Conservation (phyloP, 2,113 vertebrate genomes). For the Oreotrochilus melanogaster region DNA sequence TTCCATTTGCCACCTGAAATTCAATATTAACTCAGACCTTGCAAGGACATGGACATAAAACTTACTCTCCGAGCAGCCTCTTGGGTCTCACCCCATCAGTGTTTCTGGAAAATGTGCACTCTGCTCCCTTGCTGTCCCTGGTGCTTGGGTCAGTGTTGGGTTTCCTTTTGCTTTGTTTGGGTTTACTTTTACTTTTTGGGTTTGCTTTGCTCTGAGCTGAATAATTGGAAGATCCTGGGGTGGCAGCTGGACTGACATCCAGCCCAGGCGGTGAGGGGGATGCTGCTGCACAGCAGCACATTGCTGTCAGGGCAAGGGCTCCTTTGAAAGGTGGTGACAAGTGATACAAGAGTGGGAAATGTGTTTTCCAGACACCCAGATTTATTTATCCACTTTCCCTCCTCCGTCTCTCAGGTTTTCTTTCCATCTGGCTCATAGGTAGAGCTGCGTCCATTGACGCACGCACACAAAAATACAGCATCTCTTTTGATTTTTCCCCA, state of each 20-base stretch:
- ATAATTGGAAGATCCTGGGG: not conserved
- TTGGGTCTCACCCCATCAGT: not conserved
- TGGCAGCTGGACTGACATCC: not conserved
- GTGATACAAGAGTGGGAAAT: slow-evolving; percentile 54
- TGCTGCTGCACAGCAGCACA: not conserved
- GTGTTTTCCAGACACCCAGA: slow-evolving; percentile 55
- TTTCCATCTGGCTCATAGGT: not conserved
- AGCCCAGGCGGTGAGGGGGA: not conserved
- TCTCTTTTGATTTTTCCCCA: not conserved
- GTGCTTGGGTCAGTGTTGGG: not conserved
- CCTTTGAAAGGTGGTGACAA: slow-evolving; percentile 53
- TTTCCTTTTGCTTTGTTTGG: not conserved
- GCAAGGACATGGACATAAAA: not conserved
- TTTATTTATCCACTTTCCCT: not conserved
- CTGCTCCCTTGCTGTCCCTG: not conserved
- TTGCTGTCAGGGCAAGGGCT: not conserved
- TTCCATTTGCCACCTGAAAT: not conserved
- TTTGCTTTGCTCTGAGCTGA: slow-evolving; percentile 35
- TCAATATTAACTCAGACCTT: not conserved
- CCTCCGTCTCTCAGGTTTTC: not conserved
- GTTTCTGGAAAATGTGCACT: not conserved
- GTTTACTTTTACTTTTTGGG: not conserved
- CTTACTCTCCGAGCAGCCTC: not conserved
- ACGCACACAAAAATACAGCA: not conserved
- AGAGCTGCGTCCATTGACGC: rapidly evolving